Evolutionary conservation across 2,888 invertebrate genomes (phyloP).

Genomic region (Gerris lacustris): DNA sequence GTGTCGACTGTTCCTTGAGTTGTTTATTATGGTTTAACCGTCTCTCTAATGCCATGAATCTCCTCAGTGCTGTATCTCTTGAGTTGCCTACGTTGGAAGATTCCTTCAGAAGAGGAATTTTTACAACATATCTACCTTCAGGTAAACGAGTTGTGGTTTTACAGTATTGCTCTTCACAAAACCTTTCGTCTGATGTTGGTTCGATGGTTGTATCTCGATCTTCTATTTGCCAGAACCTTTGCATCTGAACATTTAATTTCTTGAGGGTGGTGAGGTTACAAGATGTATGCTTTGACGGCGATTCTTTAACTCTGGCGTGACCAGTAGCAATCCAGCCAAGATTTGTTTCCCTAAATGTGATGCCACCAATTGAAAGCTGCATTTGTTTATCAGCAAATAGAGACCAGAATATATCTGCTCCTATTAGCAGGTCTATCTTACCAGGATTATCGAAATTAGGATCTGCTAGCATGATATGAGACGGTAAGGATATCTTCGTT

Average conservation of each 20-base stretch:
- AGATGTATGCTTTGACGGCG: slow-evolving; percentile 8
- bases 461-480: slow-evolving; percentile 26
- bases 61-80: too few species aligned
- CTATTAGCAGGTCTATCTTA: slow-evolving; percentile 26
- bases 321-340: slow-evolving; percentile 26
- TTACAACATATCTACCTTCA: slow-evolving; percentile 13
- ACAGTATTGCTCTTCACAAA: slow-evolving; percentile 11
- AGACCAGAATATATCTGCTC: slow-evolving; percentile 25
- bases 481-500: slow-evolving; percentile 23
- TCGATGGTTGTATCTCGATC: neutral
- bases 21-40: too few species aligned
- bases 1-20: too few species aligned
- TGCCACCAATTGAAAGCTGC: slow-evolving; percentile 7
- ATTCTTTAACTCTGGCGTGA: neutral
- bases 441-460: slow-evolving; percentile 21
- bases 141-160: slow-evolving; percentile 7
- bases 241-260: slow-evolving; percentile 14
- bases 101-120: slow-evolving; percentile 16
- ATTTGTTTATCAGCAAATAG: slow-evolving; percentile 21
- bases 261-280: slow-evolving; percentile 8
- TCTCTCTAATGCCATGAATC: too few species aligned
- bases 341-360: slow-evolving; percentile 22
- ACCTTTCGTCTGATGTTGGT: slow-evolving; percentile 9
- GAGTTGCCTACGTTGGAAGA: slow-evolving; percentile 8
- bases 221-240: slow-evolving; percentile 18